Conservation (phyloP, 2,797 vertebrate species). For the Ispidina lecontei region DNA sequence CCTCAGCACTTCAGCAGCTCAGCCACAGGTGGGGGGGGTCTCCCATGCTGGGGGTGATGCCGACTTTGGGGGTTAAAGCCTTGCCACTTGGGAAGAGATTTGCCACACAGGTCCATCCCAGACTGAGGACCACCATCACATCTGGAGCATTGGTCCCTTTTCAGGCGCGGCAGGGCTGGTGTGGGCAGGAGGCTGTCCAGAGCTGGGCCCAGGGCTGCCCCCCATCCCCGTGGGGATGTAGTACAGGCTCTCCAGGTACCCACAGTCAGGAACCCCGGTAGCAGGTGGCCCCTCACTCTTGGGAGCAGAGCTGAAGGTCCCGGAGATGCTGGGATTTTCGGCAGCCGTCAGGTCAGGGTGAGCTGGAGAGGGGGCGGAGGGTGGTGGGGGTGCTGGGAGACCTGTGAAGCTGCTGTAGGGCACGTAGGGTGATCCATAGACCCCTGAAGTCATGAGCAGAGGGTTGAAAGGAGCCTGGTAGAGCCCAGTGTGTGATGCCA, state of each 20-base stretch:
- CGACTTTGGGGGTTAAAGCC: neutral
- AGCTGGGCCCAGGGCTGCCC: slow-evolving; percentile 82
- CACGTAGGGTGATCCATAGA: slow-evolving; percentile 85
- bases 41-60: neutral
- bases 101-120: fast-evolving
- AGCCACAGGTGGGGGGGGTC: neutral
- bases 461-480: slow-evolving; percentile 85
- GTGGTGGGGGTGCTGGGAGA: slow-evolving; percentile 72
- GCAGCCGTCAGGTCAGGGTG: slow-evolving; percentile 78
- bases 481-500: slow-evolving; percentile 81
- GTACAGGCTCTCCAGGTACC: slow-evolving; percentile 90
- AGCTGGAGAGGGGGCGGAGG: slow-evolving; percentile 74
- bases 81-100: neutral
- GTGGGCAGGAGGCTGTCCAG: slow-evolving; percentile 68
- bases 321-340: slow-evolving; percentile 69
- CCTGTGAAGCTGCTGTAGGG: slow-evolving; percentile 80
- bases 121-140: neutral
- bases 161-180: neutral
- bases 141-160: slow-evolving; percentile 3
- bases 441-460: slow-evolving; percentile 57
- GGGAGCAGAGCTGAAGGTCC: slow-evolving; percentile 75
- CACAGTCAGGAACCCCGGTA: slow-evolving; percentile 83
- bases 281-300: slow-evolving; percentile 68
- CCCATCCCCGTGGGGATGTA: slow-evolving; percentile 91
- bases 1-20: fast-evolving